Evolutionary conservation across 2,888 invertebrate genomes (phyloP), one percentile per base, ranked within the genome.

Genomic region (Cylloceria caligata): DNA sequence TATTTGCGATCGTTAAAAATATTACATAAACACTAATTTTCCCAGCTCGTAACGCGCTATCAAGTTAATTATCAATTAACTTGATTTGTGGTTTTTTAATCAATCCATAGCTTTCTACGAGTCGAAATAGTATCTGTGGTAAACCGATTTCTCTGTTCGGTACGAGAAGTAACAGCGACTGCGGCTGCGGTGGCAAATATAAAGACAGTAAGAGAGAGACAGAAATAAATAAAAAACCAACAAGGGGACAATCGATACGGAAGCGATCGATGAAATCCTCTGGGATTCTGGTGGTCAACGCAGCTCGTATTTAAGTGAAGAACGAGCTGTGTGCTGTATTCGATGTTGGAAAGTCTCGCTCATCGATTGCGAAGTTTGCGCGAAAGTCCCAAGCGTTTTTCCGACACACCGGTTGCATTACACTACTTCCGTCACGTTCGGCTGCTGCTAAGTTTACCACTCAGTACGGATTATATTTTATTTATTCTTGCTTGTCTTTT

Each of bases 161-260:
- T n/a, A 52, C 24, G 7, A 36, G 69, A 52, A 24, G 24, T 16
- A 13, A 16, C 52, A 11, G 9, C 52, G 52, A 9, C 21, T 24
- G 52, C 60, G 52, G 27, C 16, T 57, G 55, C 55, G 55, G 55
- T 57, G 55, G 55, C 55, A 30, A 57, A 57, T 6, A 42, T 6
- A 42, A 42, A 3, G 55, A 47, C n/a, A n/a, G 21, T 9, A 39
- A 47, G 36, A 73, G 52, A 68, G 36, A 68, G 24, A 16, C 47
- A 27, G 7, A n/a, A 45, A 52, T 27, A 74, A 55, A 69, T 55
- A 69, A 55, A 65, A 65, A 75, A 9, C 9, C 16, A 27, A 67
- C 65, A 7, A 67, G 47, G 74, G n/a, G 65, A 75, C 74, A 75
- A 75, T 67, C 74, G 74, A 75, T 67, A 55, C 74, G 74, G 74